Percentiles rank a stretch among this genome's conserved stretches.
Conservation (phyloP, 2,888 invertebrate genomes). For the Didymodactylos carnosus region DNA sequence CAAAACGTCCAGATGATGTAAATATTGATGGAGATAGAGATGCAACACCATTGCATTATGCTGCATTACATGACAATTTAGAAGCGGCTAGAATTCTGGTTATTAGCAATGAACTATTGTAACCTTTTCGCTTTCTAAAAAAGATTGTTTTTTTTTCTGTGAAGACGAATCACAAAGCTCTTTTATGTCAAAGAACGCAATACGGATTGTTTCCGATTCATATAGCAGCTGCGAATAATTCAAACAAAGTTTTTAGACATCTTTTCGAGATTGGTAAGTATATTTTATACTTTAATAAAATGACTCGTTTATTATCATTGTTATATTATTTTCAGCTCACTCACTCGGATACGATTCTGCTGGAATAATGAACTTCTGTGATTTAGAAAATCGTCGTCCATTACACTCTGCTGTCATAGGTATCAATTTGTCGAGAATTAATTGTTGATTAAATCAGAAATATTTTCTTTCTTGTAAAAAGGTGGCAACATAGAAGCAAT, state of each 20-base stretch:
- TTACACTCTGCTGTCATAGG: constrained; percentile 8
- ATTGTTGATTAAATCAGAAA: too few relatives aligned
- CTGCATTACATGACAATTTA: constrained; percentile 9
- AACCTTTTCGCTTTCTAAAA: too few relatives aligned
- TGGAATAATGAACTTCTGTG: constrained; percentile 5
- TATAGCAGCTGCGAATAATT: constrained; percentile 2
- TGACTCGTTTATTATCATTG: background rate
- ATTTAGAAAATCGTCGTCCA: constrained; percentile 7
- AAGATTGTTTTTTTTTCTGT: background rate
- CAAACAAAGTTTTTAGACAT: constrained; percentile 2
- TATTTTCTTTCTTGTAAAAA: background rate
- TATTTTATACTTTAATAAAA: too few relatives aligned
- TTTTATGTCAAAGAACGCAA: background rate
- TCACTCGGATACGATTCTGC: background rate
- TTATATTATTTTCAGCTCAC: background rate
- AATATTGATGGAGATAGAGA: constrained; percentile 6
- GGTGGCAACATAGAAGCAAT: constrained; percentile 11
- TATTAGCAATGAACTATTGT: too few relatives aligned
- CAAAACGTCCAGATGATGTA: background rate
- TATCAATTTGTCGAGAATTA: too few relatives aligned
- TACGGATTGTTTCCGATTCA: constrained; percentile 8
- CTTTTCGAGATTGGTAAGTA: constrained; percentile 1
- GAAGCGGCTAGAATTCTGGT: constrained; percentile 6
- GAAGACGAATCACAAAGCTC: background rate
- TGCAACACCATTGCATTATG: constrained; percentile 3